phyloP scores from a whole-genome alignment of 2,797 vertebrate genomes.

The Pagetopsis macropterus region DNA sequence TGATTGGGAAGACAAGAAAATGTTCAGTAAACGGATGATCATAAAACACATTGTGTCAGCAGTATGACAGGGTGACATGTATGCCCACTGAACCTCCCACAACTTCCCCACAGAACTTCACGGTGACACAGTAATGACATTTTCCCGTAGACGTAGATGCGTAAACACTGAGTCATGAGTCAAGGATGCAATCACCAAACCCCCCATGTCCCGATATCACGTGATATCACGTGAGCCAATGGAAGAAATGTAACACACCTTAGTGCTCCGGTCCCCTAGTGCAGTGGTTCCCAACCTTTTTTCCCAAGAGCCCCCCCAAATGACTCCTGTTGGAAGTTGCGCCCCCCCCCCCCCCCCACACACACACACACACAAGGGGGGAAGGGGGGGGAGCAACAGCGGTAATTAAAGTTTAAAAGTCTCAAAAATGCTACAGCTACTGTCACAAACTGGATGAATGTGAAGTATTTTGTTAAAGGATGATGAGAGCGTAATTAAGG shows the following conservation, averaged over 20 bases:
- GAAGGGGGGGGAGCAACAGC: no score
- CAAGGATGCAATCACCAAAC: constrained; percentile 8
- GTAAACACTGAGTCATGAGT: constrained; percentile 32
- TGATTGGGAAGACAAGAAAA: neutral
- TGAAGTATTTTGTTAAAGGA: no score
- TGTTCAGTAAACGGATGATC: neutral
- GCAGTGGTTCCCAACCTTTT: no score
- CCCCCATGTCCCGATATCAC: neutral
- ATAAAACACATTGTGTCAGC: constrained; percentile 21
- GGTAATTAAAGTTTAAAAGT: no score
- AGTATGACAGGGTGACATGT: neutral
- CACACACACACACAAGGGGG: no score
- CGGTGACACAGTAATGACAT: constrained; percentile 22
- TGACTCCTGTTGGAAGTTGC: no score
- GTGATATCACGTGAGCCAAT: constrained; percentile 22
- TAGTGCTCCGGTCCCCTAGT: neutral
- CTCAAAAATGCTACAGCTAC: no score
- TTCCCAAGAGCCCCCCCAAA: no score
- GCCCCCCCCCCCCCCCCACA: no score
- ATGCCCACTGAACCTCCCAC: constrained; percentile 6
- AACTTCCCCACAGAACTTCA: constrained; percentile 21
- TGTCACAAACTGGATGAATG: no score
- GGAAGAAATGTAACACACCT: constrained; percentile 24
- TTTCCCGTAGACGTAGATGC: constrained; percentile 4
- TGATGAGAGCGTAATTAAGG: no score